Evolutionary conservation across 2,888 invertebrate genomes (phyloP), one percentile per base, ranked within the genome.

Genomic region (Harmothoe impar): DNA sequence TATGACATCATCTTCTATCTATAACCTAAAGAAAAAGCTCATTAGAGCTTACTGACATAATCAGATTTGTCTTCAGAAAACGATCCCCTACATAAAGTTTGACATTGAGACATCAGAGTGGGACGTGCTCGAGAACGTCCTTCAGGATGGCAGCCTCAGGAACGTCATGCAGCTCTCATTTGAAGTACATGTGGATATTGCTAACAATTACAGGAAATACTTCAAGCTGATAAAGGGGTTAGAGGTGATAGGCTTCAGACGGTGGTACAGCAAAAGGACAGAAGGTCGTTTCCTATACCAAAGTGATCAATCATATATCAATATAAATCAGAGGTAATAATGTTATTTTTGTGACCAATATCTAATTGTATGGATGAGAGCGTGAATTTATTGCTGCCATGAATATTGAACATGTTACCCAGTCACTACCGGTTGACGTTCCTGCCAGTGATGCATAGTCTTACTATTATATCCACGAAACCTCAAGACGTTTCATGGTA

Each of bases 101-200:
- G 81, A 81, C 43, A 23, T 81, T 7, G 81, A 81, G 43, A 23
- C 0, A 0, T 81, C 15, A 3, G 81, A 81, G 25, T 81, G 81
- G 81, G 17, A n/a, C 3, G 81, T 35, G 0, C 81, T 81, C 0
- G 81, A 33, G 17, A 81, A 81, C 43, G 35, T 81, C 35, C 23
- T 81, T 0, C 15, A 0, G 0, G 81, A 81, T 81, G 81, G 43
- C 20, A 25, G 20, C 17, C 81, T 81, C 10, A 81, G 5, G n/a
- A 81, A 81, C 33, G 81, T 81, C 23, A 43, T 81, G 81, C 81
- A 81, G 43, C 15, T 81, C 3, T 1, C 81, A 0, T 81, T 81
- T 43, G 81, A 81, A 20, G 20, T 81, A 7, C 81, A 81, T 25
- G 43, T 17, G 5, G 0, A 1, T 3, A 81, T 5, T 10, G 20